Percentiles rank a stretch among this genome's conserved stretches.
Conservation (phyloP, 2,113 vertebrate species). For the Festucalex cinctus region DNA sequence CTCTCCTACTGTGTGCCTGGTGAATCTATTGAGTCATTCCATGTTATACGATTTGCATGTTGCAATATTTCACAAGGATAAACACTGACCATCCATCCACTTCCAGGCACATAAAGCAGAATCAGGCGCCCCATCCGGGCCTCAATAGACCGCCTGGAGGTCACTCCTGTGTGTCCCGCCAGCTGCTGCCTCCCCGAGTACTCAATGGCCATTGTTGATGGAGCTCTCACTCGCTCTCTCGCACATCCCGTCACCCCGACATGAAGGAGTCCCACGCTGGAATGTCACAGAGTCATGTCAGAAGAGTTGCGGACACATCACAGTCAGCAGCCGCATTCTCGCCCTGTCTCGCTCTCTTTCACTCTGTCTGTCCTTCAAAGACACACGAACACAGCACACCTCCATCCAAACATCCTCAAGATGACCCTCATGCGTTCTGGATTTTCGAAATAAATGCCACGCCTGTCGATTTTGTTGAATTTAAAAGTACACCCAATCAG, state of each 20-base stretch:
- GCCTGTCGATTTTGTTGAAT: not conserved
- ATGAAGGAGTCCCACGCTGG: constrained; percentile 57
- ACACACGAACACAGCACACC: constrained; percentile 26
- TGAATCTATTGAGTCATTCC: constrained; percentile 45
- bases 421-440: constrained; percentile 7
- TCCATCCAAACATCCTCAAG: constrained; percentile 23
- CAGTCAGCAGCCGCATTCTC: constrained; percentile 66
- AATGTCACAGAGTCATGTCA: constrained; percentile 73
- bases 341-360: constrained; percentile 42
- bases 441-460: constrained; percentile 9
- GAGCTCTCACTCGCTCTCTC: constrained; percentile 35
- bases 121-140: constrained; percentile 55
- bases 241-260: constrained; percentile 27
- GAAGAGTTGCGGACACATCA: constrained; percentile 66
- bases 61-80: constrained; percentile 51
- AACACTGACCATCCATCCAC: constrained; percentile 67
- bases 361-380: constrained; percentile 11
- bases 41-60: constrained; percentile 16
- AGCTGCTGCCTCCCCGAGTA: constrained; percentile 60
- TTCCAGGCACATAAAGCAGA: constrained; percentile 59
- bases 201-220: constrained; percentile 69
- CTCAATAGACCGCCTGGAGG: constrained; percentile 66
- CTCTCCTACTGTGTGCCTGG: constrained; percentile 49
- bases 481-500: not conserved
- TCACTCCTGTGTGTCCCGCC: constrained; percentile 58